Percentiles rank a stretch among this genome's conserved stretches.
Evolutionary conservation across 2,113 vertebrate genomes (phyloP).

Genomic region (Podocnemis expansa): DNA sequence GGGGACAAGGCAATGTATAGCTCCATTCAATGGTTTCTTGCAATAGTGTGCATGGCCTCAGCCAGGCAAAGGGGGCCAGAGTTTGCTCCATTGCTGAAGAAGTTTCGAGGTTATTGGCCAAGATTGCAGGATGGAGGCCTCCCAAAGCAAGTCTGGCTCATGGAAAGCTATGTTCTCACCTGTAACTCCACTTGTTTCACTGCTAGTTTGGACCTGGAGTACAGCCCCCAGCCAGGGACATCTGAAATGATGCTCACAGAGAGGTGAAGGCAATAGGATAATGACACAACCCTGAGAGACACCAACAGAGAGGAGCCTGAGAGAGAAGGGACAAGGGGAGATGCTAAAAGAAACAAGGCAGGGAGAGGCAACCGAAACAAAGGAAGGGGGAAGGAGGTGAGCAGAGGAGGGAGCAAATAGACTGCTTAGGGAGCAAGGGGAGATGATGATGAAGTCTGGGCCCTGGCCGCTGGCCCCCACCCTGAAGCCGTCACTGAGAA

Average conservation of each 20-base stretch:
- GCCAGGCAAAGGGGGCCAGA: background rate
- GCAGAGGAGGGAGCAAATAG: background rate
- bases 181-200: background rate
- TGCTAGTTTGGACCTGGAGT: background rate
- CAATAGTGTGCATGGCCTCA: background rate
- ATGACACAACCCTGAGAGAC: background rate
- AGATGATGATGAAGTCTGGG: background rate
- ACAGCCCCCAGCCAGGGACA: background rate
- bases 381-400: background rate
- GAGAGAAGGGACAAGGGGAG: background rate
- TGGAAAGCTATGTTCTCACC: background rate
- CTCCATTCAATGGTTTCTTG: background rate
- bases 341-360: background rate
- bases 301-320: background rate
- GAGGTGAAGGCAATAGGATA: background rate
- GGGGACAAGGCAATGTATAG: background rate
- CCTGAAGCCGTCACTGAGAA: background rate
- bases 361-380: background rate
- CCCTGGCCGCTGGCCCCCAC: background rate
- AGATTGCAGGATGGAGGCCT: background rate
- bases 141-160: background rate
- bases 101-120: background rate
- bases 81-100: background rate
- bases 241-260: background rate
- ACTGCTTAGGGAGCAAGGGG: background rate